Conservation (phyloP, 2,797 vertebrate genomes). For the Lemur catta region DNA sequence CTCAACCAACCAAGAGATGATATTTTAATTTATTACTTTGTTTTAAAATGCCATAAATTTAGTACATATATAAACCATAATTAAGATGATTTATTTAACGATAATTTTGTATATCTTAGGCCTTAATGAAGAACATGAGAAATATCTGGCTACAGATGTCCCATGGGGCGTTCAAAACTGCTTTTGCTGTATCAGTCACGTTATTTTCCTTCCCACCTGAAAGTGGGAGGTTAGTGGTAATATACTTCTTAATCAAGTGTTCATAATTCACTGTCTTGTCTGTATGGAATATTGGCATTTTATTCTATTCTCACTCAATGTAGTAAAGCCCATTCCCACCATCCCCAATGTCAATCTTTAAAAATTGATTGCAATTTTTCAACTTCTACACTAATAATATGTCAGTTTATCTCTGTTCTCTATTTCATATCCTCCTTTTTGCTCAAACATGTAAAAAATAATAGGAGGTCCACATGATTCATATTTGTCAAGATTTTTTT, state of each 20-base stretch:
- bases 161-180: neutral
- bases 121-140: neutral
- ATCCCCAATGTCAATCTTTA: neutral
- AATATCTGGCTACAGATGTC: neutral
- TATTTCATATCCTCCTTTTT: neutral
- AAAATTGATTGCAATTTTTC: neutral
- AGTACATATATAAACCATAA: neutral
- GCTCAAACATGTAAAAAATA: neutral
- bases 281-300: neutral
- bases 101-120: neutral
- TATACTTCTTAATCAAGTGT: neutral
- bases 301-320: neutral
- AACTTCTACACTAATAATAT: neutral
- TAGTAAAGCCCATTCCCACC: neutral
- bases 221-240: neutral
- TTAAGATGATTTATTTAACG: neutral
- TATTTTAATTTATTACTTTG: slow-evolving; percentile 14
- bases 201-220: neutral
- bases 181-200: neutral
- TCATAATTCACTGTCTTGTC: neutral
- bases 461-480: neutral
- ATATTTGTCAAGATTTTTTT: neutral
- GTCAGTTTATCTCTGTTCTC: neutral
- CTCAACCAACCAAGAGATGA: neutral
- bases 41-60: neutral